Evolutionary conservation across 2,113 vertebrate genomes (phyloP), one percentile per base, ranked within the genome.

Genomic region (Ranitomeya variabilis): DNA sequence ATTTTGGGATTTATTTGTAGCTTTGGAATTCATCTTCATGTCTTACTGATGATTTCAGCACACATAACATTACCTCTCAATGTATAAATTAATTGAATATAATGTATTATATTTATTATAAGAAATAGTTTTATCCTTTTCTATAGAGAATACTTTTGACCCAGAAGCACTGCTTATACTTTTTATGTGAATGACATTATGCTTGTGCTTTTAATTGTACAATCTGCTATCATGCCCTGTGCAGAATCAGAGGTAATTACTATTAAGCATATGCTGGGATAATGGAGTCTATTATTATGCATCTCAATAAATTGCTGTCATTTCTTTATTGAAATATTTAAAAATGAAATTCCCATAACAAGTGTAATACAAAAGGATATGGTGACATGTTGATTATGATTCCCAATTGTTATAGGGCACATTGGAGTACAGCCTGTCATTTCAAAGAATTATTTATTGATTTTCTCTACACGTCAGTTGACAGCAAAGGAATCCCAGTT

Each of bases 261-360:
- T 62, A 37, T 87, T 80, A 87, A 80, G 62, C 76, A 87, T 80
- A 87, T 79, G 86, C 86, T 80, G 60, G 67, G 76, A 80, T 80
- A 80, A 67, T 79, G 54, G 55, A 31, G 59, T 87, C 55, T 87
- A 66, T 26, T 86, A 79, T 80, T 87, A 66, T 67, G 86, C 51
- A n/a, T 51, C 76, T 80, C 45, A 80, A 79, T 87, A 80, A 64
- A 80, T 67, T 80, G 62, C 62, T 67, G 60, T 79, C 62, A 87
- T 31, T 45, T 66, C 45, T 19, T 15, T 67, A 64, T 26, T 11
- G 59, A 86, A 60, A 86, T 77, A 79, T 66, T 79, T 79, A 14
- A 80, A 80, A 87, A 80, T 80, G 10, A 16, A 14, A 80, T 80
- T 80, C 37, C 74, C 52, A 71, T 79, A 57, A 67, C 45, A 23